phyloP scores from a whole-genome alignment of 2,888 invertebrate genomes.

The Dryobotodes eremita region DNA sequence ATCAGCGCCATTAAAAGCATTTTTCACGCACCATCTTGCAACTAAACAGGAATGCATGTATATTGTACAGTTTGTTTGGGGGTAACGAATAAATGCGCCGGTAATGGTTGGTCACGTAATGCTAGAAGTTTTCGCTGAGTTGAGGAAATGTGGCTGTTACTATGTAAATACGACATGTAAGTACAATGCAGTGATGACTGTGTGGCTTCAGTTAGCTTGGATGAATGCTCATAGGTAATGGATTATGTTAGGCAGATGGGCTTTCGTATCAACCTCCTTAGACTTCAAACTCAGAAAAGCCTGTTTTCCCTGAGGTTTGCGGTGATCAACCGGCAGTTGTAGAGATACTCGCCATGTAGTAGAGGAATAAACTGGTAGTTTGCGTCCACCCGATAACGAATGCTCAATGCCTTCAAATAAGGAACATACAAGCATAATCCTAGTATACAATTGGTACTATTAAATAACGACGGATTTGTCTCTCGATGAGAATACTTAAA shows the following conservation, averaged over 20 bases:
- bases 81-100: conserved; percentile 19
- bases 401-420: background rate
- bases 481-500: conserved; percentile 12
- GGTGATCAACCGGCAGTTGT: background rate
- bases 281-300: background rate
- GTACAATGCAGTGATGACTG: conserved; percentile 4
- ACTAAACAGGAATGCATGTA: conserved; percentile 41
- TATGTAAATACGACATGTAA: conserved; percentile 33
- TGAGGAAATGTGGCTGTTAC: conserved; percentile 12
- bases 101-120: conserved; percentile 19
- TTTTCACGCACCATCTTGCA: conserved; percentile 64
- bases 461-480: conserved; percentile 4
- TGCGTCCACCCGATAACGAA: background rate
- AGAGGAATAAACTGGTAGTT: background rate
- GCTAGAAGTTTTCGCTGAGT: too few species aligned
- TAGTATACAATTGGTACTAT: background rate
- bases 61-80: conserved; percentile 23
- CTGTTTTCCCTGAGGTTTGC: conserved; percentile 24
- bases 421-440: background rate
- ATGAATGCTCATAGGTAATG: conserved; percentile 19
- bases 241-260: background rate
- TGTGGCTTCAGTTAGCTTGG: background rate
- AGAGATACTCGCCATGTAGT: background rate
- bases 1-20: conserved; percentile 58
- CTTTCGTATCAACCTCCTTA: background rate